phyloP scores from a whole-genome alignment of 2,888 invertebrate species.

The Schizaphis graminum region DNA sequence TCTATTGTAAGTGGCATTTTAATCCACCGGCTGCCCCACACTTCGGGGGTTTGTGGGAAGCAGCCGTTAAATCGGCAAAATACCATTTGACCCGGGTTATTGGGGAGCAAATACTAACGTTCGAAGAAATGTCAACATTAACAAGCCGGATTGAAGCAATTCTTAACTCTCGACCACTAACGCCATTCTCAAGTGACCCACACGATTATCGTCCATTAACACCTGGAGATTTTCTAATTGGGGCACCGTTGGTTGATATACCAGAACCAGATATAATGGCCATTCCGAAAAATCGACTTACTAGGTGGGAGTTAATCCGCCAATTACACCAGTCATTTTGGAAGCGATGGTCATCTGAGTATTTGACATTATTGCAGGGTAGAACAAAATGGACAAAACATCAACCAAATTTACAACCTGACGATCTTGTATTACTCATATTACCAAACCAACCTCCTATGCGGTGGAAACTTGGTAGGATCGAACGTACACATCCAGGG shows the following conservation, averaged over 20 bases:
- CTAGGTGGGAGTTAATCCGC: background rate
- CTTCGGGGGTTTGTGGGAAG: background rate
- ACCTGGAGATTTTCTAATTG: background rate
- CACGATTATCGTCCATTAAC: background rate
- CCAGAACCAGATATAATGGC: background rate
- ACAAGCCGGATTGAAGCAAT: background rate
- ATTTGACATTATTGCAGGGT: background rate
- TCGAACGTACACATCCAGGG: background rate
- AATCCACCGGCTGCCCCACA: background rate
- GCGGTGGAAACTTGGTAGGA: background rate
- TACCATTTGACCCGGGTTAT: background rate
- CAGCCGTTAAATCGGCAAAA: background rate
- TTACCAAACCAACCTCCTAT: background rate
- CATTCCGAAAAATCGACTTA: background rate
- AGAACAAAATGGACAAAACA: background rate
- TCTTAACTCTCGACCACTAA: background rate
- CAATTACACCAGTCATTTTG: too few relatives aligned
- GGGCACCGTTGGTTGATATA: background rate
- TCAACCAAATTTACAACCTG: background rate
- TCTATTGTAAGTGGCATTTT: background rate
- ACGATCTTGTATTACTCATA: background rate
- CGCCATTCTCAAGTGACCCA: background rate
- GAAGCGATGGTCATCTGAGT: background rate
- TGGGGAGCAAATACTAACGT: too few relatives aligned
- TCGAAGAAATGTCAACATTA: background rate